Evolutionary conservation across 2,888 invertebrate genomes (phyloP).

Genomic region (Cerastis leucographa): DNA sequence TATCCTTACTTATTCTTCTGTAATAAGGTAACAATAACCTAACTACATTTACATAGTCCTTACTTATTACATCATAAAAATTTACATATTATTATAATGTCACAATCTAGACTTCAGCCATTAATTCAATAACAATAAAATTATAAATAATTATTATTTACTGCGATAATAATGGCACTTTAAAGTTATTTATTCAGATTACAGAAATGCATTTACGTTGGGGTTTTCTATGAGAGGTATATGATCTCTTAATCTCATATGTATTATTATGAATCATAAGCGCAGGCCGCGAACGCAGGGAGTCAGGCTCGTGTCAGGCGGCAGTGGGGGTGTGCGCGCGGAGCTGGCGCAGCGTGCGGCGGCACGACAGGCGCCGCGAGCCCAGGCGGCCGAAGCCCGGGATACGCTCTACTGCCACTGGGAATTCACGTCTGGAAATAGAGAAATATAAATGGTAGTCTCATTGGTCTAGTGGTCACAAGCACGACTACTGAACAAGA

Average conservation of each 20-base stretch:
- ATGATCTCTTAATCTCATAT: neutral
- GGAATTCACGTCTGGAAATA: constrained; percentile 84
- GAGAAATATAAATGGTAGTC: neutral
- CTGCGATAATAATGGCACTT: constrained; percentile 14
- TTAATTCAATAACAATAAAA: neutral
- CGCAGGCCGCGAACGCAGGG: no score
- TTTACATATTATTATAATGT: neutral
- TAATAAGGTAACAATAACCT: no score
- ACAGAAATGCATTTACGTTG: neutral
- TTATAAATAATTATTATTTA: neutral
- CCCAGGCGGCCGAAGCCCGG: constrained; percentile 95
- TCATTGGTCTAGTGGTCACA: neutral
- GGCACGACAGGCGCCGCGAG: constrained; percentile 98
- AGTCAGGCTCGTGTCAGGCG: constrained; percentile 55
- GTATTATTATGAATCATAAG: neutral
- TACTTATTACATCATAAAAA: neutral
- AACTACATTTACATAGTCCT: neutral
- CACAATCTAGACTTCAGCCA: neutral
- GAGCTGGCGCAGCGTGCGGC: constrained; percentile 98
- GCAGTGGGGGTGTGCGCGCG: constrained; percentile 77
- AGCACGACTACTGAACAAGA: neutral
- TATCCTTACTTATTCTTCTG: no score
- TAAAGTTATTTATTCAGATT: neutral
- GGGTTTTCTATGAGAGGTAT: neutral
- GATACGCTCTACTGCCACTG: constrained; percentile 91